Evolutionary conservation across 2,888 invertebrate species (phyloP).

Genomic region (Lasioglossum morio): DNA sequence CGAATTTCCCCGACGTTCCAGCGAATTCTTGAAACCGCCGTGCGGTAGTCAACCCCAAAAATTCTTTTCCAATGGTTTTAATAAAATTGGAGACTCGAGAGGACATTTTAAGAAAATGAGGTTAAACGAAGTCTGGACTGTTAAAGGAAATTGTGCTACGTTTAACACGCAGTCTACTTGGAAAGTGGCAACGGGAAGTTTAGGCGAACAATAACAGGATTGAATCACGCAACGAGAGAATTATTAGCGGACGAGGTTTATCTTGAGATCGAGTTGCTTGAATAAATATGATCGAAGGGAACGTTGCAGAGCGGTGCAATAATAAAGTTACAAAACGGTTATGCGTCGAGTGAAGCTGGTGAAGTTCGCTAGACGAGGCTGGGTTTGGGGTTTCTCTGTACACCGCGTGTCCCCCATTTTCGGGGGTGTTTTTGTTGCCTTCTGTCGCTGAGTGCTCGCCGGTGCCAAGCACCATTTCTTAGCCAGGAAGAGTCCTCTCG

Average conservation of each 20-base stretch:
- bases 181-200: not conserved
- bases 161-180: not conserved
- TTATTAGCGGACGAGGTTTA: not conserved
- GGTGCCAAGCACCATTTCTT: constrained; percentile 56
- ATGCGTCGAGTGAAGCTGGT: not conserved
- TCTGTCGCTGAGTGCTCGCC: constrained; percentile 14
- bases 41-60: not conserved
- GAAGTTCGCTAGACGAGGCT: not conserved
- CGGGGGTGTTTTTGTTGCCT: constrained; percentile 29
- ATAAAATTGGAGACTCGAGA: too few relatives aligned
- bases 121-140: not conserved
- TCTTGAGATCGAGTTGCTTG: not conserved
- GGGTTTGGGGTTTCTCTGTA: not conserved
- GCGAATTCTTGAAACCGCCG: not conserved
- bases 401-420: not conserved
- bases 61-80: not conserved
- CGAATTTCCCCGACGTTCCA: not conserved
- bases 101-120: too few relatives aligned
- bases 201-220: not conserved
- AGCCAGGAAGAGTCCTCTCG: constrained; percentile 64
- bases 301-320: not conserved
- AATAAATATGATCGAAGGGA: not conserved
- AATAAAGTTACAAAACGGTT: not conserved
- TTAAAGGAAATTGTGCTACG: not conserved
- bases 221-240: not conserved